A percentile compares a stretch with the other conserved stretches of the same genome.
phyloP scores from a whole-genome alignment of 1,140 invertebrate genomes.

The Drosophila burlai region DNA sequence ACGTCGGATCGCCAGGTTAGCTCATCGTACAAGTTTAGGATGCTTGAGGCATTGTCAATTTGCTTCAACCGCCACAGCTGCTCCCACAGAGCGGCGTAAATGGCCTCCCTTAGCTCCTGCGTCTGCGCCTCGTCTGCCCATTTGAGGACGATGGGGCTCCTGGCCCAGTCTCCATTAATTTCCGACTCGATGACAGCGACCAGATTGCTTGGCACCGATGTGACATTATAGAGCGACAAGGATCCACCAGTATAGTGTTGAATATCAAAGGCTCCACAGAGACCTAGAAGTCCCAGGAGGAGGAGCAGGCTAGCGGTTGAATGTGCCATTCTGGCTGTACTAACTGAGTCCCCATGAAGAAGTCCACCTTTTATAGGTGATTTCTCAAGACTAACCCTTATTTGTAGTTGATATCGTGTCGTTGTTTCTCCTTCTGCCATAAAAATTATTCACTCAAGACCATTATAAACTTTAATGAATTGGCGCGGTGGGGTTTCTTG shows the following conservation, averaged over 20 bases:
- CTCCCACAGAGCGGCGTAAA: constrained; percentile 4
- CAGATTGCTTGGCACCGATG: constrained; percentile 30
- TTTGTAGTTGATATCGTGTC: constrained; percentile 67
- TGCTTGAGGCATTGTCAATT: not conserved
- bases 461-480: constrained; percentile 25
- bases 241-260: not conserved
- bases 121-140: constrained; percentile 32
- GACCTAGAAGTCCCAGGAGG: constrained; percentile 12
- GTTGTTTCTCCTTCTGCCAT: constrained; percentile 33
- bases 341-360: not conserved
- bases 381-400: constrained; percentile 16
- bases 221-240: constrained; percentile 14
- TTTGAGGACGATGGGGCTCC: constrained; percentile 34
- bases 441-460: constrained; percentile 23
- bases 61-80: not conserved
- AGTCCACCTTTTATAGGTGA: constrained; percentile 38
- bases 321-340: constrained; percentile 9
- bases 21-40: not conserved
- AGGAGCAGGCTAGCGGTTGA: constrained; percentile 24
- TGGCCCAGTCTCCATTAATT: constrained; percentile 59
- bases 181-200: constrained; percentile 60
- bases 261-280: constrained; percentile 2
- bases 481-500: not conserved
- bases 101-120: not conserved
- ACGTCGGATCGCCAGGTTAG: not conserved